Percentiles rank a stretch among this genome's conserved stretches.
Evolutionary conservation across 1,140 invertebrate genomes (phyloP).

Genomic region (Oreohelix idahoensis): DNA sequence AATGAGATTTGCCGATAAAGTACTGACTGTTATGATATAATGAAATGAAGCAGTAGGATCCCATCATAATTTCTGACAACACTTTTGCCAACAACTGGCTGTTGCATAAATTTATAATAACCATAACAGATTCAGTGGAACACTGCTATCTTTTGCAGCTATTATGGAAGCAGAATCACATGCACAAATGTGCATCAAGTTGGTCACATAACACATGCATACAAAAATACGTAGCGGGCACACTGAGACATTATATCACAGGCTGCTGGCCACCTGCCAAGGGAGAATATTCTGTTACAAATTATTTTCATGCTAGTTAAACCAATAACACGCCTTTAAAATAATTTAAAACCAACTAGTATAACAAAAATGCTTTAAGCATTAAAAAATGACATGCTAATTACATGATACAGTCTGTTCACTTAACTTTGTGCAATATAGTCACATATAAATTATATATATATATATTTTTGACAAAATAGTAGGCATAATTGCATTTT

Average conservation of each 20-base stretch:
- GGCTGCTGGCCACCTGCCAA: slow-evolving; percentile 29
- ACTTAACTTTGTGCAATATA: slow-evolving; percentile 16
- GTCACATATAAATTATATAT: neutral
- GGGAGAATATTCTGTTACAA: slow-evolving; percentile 28
- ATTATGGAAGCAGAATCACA: slow-evolving; percentile 28
- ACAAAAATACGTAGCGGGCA: slow-evolving; percentile 27
- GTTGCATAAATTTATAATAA: neutral
- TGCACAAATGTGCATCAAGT: slow-evolving; percentile 16
- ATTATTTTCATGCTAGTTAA: slow-evolving; percentile 15
- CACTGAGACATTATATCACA: slow-evolving; percentile 43
- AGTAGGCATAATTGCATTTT: slow-evolving; percentile 20
- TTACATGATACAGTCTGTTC: neutral
- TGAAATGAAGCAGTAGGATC: too few species aligned
- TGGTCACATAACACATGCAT: slow-evolving; percentile 8
- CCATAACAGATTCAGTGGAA: neutral
- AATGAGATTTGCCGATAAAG: too few species aligned
- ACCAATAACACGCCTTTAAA: slow-evolving; percentile 1
- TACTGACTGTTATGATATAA: too few species aligned
- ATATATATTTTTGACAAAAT: slow-evolving; percentile 26
- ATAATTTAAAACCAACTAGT: slow-evolving; percentile 10
- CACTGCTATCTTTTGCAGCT: neutral
- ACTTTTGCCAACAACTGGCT: neutral
- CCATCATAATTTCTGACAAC: neutral
- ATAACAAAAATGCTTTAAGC: neutral
- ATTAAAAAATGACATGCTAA: neutral